Conservation (phyloP, 2,113 vertebrate species). For the Galemys pyrenaicus region DNA sequence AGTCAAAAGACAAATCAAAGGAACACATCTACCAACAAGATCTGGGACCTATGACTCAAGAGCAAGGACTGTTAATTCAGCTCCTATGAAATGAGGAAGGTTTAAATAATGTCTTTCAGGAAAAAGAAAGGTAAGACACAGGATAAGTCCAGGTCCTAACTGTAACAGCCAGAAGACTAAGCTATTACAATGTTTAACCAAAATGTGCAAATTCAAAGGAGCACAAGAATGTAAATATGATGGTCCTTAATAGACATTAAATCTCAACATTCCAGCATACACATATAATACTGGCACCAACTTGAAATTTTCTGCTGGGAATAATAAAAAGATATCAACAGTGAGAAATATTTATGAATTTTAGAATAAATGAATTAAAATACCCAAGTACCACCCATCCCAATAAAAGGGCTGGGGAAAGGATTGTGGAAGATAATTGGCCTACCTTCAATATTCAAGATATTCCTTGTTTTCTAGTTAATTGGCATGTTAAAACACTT, state of each 20-base stretch:
- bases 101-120: not conserved
- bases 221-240: not conserved
- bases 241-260: not conserved
- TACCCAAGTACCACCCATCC: not conserved
- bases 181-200: not conserved
- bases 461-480: constrained; percentile 44
- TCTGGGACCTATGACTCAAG: not conserved
- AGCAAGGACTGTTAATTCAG: not conserved
- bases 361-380: constrained; percentile 14
- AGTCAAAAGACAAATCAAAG: not conserved
- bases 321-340: not conserved
- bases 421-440: not conserved
- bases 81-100: not conserved
- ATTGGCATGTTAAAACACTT: constrained; percentile 63
- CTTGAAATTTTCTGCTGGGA: not conserved
- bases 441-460: constrained; percentile 3
- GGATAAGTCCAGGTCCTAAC: not conserved
- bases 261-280: not conserved
- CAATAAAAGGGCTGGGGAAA: not conserved
- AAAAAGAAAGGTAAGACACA: not conserved
- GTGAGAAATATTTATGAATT: not conserved
- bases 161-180: not conserved
- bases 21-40: not conserved
- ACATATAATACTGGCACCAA: not conserved
- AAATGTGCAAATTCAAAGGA: not conserved